phyloP scores from a whole-genome alignment of 2,113 vertebrate genomes.

The Hystrix brachyura region DNA sequence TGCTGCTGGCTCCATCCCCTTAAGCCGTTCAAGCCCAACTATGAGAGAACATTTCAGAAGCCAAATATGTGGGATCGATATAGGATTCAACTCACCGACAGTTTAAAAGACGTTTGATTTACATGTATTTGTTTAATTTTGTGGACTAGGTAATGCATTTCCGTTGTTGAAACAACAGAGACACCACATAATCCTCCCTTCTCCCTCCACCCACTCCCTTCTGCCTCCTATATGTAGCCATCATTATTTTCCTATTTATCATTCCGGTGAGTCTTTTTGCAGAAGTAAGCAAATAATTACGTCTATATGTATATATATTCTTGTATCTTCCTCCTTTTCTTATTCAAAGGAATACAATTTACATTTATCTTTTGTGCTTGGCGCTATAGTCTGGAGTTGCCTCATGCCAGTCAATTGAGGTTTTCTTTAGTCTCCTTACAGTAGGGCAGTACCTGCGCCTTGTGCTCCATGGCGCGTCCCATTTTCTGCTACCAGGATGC shows the following conservation, averaged over 20 bases:
- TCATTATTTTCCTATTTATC: background rate
- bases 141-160: background rate
- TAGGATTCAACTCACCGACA: background rate
- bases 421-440: background rate
- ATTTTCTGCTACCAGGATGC: background rate
- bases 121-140: background rate
- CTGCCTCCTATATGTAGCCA: background rate
- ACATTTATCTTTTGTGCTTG: background rate
- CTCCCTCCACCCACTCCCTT: background rate
- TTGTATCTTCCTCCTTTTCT: background rate
- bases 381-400: background rate
- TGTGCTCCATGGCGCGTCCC: fast-evolving
- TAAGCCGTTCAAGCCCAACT: background rate
- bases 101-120: conserved; percentile 19
- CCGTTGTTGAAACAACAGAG: background rate
- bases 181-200: background rate
- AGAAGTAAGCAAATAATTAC: background rate
- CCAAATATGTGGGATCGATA: background rate
- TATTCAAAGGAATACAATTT: background rate
- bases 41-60: background rate
- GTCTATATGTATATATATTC: background rate
- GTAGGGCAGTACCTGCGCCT: fast-evolving
- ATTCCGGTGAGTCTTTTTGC: background rate
- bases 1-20: background rate
- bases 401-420: background rate